phyloP scores from a whole-genome alignment of 2,113 vertebrate genomes.

The Lota lota region DNA sequence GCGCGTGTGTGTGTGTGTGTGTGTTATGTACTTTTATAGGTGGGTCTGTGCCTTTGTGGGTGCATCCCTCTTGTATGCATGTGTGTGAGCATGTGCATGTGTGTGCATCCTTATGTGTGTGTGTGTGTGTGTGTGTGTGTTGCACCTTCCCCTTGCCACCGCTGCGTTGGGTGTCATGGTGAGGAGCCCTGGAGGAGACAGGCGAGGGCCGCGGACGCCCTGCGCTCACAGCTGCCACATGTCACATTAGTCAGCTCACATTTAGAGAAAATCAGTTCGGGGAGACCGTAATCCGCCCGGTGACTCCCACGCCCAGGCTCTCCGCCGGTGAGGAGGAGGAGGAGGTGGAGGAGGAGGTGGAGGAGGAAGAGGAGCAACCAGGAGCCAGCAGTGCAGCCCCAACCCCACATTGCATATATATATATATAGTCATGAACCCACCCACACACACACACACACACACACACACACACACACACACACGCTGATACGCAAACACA shows the following conservation, averaged over 20 bases:
- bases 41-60: too few species aligned
- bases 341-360: not conserved
- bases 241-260: slow-evolving; percentile 79
- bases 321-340: slow-evolving; percentile 31
- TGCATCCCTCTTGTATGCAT: not conserved
- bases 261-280: slow-evolving; percentile 79
- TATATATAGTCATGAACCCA: not conserved
- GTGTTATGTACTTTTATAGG: too few species aligned
- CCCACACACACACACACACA: not conserved
- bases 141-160: slow-evolving; percentile 37
- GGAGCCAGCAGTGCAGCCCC: not conserved
- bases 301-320: slow-evolving; percentile 72
- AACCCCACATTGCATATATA: not conserved
- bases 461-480: too few species aligned
- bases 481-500: too few species aligned
- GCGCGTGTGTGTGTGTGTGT: too few species aligned
- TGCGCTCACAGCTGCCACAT: slow-evolving; percentile 77
- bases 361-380: too few species aligned
- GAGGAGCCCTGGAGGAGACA: slow-evolving; percentile 80
- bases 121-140: slow-evolving; percentile 39
- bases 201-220: slow-evolving; percentile 55
- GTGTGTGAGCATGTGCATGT: slow-evolving; percentile 8
- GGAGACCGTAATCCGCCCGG: slow-evolving; percentile 74
- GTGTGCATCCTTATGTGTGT: slow-evolving; percentile 28
- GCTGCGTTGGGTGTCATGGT: slow-evolving; percentile 67